Conservation (phyloP, 2,888 invertebrate species). For the Drosophila dives region DNA sequence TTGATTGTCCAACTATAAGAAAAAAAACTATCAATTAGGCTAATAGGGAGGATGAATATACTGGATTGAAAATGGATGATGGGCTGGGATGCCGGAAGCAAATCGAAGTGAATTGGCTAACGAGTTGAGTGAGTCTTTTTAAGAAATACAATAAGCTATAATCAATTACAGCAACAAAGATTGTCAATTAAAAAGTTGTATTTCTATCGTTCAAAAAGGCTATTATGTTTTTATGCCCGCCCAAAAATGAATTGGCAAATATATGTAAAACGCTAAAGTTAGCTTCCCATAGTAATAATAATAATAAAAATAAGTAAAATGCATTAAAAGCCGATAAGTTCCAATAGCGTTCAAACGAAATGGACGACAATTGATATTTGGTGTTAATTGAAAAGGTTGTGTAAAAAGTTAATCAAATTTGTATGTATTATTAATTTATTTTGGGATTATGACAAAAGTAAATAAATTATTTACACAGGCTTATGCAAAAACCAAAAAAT, state of each 20-base stretch:
- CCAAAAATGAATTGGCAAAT: neutral
- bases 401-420: conserved; percentile 2
- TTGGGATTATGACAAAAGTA: neutral
- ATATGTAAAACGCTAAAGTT: neutral
- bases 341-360: neutral
- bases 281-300: neutral
- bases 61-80: conserved; percentile 5
- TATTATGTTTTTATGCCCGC: neutral
- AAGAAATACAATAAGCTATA: conserved; percentile 2
- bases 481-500: neutral
- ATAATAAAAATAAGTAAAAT: neutral
- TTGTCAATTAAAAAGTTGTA: neutral
- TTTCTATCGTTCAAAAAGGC: neutral
- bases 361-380: neutral
- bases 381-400: neutral
- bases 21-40: conserved; percentile 69
- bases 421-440: neutral
- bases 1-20: conserved; percentile 18
- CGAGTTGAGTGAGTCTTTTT: conserved; percentile 21
- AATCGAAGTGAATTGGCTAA: conserved; percentile 23
- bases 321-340: neutral
- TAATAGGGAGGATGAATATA: conserved; percentile 45
- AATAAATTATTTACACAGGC: neutral
- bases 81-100: neutral
- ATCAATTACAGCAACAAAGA: conserved; percentile 2